Evolutionary conservation across 1,140 invertebrate species (phyloP), one percentile per base, ranked within the genome.

Genomic region (Drosophila burlai): DNA sequence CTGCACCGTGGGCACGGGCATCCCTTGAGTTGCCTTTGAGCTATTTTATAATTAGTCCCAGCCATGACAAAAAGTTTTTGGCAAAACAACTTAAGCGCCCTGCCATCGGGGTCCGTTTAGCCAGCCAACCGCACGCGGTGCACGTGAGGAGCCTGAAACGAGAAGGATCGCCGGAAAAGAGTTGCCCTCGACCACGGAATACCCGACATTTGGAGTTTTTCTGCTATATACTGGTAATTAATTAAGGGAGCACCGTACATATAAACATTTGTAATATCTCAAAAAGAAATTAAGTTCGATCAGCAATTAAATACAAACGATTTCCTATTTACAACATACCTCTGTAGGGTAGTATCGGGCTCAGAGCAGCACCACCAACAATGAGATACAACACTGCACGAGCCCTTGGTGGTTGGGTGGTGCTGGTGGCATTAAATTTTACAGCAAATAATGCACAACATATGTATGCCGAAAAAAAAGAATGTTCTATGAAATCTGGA

Each of bases 11-110:
- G 46, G 26, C 49, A 2, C 2, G 49, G 49, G 61, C 62, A 72
- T 76, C 84, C 69, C 81, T 77, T 77, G 79, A 90, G 74, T 69
- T 80, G 85, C 85, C 85, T 90, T 90, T 90, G 81, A 90, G 85
- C 85, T 90, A 90, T 90, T 90, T 90, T 90, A 90, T 90, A 90
- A 90, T 90, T 90, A 90, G 85, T 85, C 81, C 81, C 85, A 90
- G 86, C 79, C 86, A 90, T 85, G 85, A 85, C 85, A 85, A 90
- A 85, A 87, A 90, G 46, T 87, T 87, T 69, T 84, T 89, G 85
- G 77, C 84, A 87, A 80, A 89, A 90, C 85, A 87, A 90, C 84
- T 87, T 89, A 87, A 84, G 74, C 68, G 80, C 46, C 83, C 61
- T 47, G 54, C 69, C 57, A 74, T 34, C 72, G 58, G 64, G 83